Conservation (phyloP, 2,888 invertebrate genomes). For the Archaeoteleia sp. region DNA sequence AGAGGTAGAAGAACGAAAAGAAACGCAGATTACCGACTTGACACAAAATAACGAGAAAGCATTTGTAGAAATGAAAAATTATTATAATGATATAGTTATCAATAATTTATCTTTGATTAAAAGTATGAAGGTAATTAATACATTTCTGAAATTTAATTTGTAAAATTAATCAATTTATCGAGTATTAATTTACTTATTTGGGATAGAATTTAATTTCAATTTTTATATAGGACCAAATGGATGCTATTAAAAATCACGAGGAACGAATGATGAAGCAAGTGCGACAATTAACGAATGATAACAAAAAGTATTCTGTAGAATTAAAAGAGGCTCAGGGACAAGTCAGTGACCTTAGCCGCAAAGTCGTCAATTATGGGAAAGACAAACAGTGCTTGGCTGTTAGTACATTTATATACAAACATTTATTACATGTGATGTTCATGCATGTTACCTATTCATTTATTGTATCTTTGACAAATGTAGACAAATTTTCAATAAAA, state of each 20-base stretch:
- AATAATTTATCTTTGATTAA: constrained; percentile 94
- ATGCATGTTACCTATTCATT: too few relatives aligned
- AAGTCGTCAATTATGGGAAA: constrained; percentile 89
- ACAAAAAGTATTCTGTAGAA: constrained; percentile 84
- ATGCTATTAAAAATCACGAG: constrained; percentile 84
- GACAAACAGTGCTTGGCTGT: constrained; percentile 85
- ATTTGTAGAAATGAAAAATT: constrained; percentile 92
- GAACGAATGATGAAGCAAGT: constrained; percentile 85
- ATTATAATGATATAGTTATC: constrained; percentile 95
- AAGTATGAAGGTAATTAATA: constrained; percentile 82
- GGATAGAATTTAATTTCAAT: background rate
- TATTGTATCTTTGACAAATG: constrained; percentile 7
- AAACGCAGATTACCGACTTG: constrained; percentile 87
- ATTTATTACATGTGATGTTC: too few relatives aligned
- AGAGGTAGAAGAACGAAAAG: constrained; percentile 94
- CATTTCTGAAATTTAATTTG: background rate
- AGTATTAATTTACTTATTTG: too few relatives aligned
- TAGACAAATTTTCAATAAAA: too few relatives aligned
- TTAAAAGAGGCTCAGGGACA: constrained; percentile 83
- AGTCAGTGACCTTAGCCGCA: constrained; percentile 83
- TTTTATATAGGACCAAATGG: constrained; percentile 82
- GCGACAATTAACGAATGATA: constrained; percentile 82
- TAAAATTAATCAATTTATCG: constrained; percentile 2
- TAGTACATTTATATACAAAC: too few relatives aligned
- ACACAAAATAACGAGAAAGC: constrained; percentile 89